A percentile compares a stretch with the other conserved stretches of the same genome.
phyloP scores from a whole-genome alignment of 2,113 vertebrate genomes.

The Cochlearius cochlearius region DNA sequence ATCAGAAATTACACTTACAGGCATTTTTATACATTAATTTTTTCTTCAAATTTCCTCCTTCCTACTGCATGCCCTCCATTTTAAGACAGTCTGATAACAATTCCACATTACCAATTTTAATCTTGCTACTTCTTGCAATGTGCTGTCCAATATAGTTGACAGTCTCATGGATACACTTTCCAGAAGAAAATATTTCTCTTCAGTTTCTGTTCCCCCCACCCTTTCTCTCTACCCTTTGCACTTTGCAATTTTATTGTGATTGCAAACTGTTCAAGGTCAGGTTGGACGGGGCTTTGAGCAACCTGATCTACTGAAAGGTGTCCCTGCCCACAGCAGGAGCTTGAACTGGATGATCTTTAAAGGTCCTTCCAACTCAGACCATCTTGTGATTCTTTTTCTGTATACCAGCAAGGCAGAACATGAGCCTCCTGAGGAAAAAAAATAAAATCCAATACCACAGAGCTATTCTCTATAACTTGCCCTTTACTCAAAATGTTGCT shows the following conservation, averaged over 20 bases:
- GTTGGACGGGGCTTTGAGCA: not conserved
- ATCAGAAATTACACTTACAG: not conserved
- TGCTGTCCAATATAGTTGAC: not conserved
- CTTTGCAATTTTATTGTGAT: not conserved
- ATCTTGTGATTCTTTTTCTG: not conserved
- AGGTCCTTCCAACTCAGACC: not conserved
- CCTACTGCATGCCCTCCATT: not conserved
- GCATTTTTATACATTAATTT: not conserved
- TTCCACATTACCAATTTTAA: not conserved
- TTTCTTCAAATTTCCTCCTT: not conserved
- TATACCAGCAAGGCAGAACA: not conserved
- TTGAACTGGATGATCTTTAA: not conserved
- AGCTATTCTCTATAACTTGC: not conserved
- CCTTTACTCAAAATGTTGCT: not conserved
- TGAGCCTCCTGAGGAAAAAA: not conserved
- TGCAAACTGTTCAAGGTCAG: not conserved
- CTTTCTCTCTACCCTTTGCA: not conserved
- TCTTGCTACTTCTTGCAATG: not conserved
- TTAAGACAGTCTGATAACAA: not conserved
- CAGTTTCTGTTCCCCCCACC: not conserved
- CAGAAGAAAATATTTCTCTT: not conserved
- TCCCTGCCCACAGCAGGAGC: not conserved
- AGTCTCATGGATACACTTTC: not conserved
- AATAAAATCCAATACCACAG: not conserved
- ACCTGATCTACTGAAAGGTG: not conserved